Base-by-base conservation (phyloP, 2,888 invertebrate species). In the Sabatieria punctata region DNA sequence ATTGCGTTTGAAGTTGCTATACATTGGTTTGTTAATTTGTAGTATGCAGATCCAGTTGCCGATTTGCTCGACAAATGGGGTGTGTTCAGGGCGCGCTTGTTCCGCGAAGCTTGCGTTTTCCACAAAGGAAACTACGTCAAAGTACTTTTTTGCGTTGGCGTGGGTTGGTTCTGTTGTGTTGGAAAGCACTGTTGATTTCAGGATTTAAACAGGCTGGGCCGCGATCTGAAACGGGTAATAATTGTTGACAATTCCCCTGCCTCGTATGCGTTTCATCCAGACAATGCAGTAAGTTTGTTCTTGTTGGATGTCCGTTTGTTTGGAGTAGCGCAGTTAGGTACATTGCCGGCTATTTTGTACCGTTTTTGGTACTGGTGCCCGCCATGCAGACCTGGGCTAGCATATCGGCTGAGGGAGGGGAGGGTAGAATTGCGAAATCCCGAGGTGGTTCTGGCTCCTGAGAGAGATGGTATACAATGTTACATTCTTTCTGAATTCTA, bases 201-300 rank as follows among this genome's bases (percentile, higher is more conserved):
- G 77, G 97, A 97, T 76, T 78, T 97, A 64, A 89, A 89, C 75
- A 85, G 88, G 66, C 75, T 97, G 56, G 97, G 97, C 51, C 77
- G 97, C 55, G 89, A 93, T 72, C 75, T 99, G 68, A 81, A 85
- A 62, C 84, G 88, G 70, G 88, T 93, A 64, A 81, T 97, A 64
- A 97, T 97, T 65, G 85, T 97, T 58, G 97, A 97, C 76, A 97
- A 99, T 74, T 97, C 95, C 64, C 97, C 97, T 62, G 93, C 93
- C 65, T 91, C 91, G 57, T 97, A 99, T 72, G 89, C 95, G 75
- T 99, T 99, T 81, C 97, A 97, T 78, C 95, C 95, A 66, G 91
- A 95, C 70, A 97, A 97, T 75, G 95, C 95, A 71, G 93, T 97
- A 71, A 80, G 84, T 78, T n/a, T n/a, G n/a, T n/a, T n/a, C n/a